Conservation (phyloP, 2,113 vertebrate species). For the Microtus richardsoni region DNA sequence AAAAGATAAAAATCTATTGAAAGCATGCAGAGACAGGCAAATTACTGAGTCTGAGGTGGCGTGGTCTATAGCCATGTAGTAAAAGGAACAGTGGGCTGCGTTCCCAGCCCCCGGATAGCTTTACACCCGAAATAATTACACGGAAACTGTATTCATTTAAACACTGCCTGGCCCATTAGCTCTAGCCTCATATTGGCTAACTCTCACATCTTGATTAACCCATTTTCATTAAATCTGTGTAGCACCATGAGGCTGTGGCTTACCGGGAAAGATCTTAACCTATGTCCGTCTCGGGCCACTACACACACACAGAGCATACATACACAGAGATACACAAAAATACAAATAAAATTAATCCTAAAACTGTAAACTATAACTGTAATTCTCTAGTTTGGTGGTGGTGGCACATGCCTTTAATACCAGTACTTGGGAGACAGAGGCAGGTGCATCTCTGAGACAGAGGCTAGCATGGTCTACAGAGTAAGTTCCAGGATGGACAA, state of each 20-base stretch:
- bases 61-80: background rate
- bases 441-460: background rate
- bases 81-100: no score
- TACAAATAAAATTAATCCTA: background rate
- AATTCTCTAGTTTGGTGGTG: background rate
- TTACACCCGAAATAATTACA: no score
- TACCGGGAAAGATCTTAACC: no score
- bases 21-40: background rate
- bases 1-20: constrained; percentile 5
- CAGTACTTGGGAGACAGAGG: background rate
- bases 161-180: no score
- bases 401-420: background rate
- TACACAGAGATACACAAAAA: background rate
- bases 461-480: background rate
- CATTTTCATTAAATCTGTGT: no score
- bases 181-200: no score
- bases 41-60: background rate
- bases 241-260: no score
- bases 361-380: background rate
- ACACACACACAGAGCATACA: background rate
- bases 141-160: no score
- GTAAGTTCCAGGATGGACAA: background rate
- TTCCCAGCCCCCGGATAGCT: no score
- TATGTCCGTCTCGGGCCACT: no score
- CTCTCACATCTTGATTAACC: no score